Evolutionary conservation across 2,113 vertebrate species (phyloP).

Genomic region (Girardinichthys multiradiatus): DNA sequence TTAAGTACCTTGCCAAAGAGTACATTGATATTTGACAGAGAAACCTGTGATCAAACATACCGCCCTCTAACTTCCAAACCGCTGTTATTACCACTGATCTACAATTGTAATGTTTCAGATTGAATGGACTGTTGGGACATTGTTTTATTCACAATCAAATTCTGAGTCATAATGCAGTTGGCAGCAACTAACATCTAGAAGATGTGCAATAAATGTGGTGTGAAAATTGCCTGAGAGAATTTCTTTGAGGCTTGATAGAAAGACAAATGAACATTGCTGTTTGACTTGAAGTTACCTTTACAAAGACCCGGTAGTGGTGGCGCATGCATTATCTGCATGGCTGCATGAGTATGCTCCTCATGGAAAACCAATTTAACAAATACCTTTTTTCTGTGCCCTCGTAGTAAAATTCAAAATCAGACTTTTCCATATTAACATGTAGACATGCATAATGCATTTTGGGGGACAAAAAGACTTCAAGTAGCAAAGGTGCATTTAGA

Average conservation of each 20-base stretch:
- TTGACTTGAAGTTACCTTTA: background rate
- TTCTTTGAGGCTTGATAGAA: background rate
- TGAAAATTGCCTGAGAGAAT: constrained; percentile 3
- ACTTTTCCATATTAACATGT: background rate
- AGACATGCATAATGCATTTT: background rate
- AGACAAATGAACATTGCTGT: background rate
- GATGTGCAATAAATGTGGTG: background rate
- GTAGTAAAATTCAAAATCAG: background rate
- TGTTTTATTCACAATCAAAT: background rate
- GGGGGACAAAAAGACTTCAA: background rate
- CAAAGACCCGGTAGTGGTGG: background rate
- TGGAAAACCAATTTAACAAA: background rate
- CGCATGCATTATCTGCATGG: background rate
- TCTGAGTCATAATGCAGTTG: background rate
- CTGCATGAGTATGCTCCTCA: background rate
- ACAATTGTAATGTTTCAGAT: background rate
- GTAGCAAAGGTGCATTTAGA: background rate
- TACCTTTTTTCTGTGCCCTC: background rate
- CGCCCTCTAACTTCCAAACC: background rate
- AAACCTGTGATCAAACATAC: background rate
- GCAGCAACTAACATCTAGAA: background rate
- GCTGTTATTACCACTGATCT: no score
- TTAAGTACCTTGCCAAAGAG: background rate
- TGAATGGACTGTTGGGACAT: background rate
- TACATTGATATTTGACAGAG: background rate